These are phyloP conservation scores for Neotoma lepida DNA, from an alignment of 2,113 vertebrate genomes.

Conservation along the genomic window DNA sequence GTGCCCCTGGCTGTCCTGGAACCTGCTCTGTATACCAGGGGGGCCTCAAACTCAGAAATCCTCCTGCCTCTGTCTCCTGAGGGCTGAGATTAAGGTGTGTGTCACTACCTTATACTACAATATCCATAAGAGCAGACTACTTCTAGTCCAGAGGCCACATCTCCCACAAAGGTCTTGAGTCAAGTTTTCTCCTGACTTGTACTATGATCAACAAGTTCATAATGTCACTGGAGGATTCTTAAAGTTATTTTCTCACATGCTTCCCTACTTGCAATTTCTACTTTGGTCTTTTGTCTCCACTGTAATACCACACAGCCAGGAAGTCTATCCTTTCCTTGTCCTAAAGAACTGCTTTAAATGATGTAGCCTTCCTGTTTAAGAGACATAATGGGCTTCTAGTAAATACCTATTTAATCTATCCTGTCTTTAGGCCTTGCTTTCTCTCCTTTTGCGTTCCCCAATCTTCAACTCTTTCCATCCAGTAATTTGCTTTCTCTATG, in stretches of 20 bases:
- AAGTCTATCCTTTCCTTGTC: neutral
- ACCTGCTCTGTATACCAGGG: neutral
- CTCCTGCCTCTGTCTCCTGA: neutral
- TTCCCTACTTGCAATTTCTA: neutral
- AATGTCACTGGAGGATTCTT: neutral
- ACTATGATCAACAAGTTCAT: neutral
- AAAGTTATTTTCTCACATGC: neutral
- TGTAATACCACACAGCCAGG: neutral
- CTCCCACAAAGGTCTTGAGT: neutral
- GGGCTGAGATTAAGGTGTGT: neutral
- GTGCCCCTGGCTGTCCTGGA: neutral
- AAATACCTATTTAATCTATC: neutral
- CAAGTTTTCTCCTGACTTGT: neutral
- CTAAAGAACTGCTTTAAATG: neutral
- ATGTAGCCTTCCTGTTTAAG: neutral
- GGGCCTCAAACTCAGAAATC: neutral
- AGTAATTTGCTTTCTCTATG: neutral
- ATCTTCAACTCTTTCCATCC: neutral
- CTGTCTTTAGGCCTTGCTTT: conserved; percentile 7
- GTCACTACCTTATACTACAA: neutral
- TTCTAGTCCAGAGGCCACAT: neutral
- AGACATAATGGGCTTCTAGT: neutral
- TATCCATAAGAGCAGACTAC: neutral
- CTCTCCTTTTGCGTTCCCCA: neutral
- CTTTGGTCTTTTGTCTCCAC: neutral